A percentile compares a stretch with the other conserved stretches of the same genome.
phyloP scores from a whole-genome alignment of 2,113 vertebrate genomes.

The Chionis minor region DNA sequence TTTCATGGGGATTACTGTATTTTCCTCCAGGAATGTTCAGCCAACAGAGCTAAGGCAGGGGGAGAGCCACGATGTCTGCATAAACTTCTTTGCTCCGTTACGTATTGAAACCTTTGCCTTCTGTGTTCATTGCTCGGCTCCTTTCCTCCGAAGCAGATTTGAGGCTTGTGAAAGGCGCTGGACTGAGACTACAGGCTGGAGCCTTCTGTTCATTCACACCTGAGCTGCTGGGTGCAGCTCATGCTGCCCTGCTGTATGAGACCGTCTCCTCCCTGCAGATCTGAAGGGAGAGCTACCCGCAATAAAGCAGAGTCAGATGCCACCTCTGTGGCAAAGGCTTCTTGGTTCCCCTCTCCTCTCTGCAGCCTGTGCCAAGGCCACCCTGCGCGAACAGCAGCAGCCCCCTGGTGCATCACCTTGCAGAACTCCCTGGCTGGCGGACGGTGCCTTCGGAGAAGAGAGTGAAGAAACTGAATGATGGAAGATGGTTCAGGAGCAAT shows the following conservation, averaged over 20 bases:
- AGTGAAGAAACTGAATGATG: fast-evolving
- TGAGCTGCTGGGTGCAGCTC: background rate
- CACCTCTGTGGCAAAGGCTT: background rate
- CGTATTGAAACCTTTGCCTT: background rate
- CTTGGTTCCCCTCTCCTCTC: fast-evolving
- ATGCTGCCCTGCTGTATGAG: background rate
- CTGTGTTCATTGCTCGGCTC: background rate
- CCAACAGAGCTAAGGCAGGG: background rate
- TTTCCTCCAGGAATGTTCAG: background rate
- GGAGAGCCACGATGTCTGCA: background rate
- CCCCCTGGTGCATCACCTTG: background rate
- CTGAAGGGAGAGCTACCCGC: background rate
- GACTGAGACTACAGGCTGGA: background rate
- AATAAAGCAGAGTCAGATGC: background rate
- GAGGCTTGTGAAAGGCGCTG: background rate
- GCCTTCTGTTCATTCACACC: background rate
- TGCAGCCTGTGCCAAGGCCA: background rate
- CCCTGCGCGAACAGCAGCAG: background rate
- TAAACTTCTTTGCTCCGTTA: background rate
- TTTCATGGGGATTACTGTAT: conserved; percentile 39
- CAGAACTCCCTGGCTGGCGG: background rate
- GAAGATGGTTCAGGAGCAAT: background rate
- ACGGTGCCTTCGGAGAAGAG: background rate
- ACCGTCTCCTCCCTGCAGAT: background rate
- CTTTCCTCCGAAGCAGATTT: background rate